Percentiles rank a stretch among this genome's conserved stretches.
phyloP scores from a whole-genome alignment of 2,888 invertebrate genomes.

The Microctonus aethiopoides region DNA sequence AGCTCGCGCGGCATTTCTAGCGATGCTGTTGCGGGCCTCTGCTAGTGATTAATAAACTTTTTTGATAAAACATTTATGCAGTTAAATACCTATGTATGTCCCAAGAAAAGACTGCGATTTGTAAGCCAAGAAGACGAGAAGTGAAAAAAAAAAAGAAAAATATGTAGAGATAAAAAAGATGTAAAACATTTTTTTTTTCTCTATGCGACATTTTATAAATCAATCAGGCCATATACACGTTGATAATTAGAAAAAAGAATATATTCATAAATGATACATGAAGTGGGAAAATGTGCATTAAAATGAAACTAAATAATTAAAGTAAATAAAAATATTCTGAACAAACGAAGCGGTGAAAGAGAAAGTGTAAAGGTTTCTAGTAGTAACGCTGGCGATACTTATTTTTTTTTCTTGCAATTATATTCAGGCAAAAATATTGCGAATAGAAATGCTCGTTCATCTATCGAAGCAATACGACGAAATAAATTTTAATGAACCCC shows the following conservation, averaged over 20 bases:
- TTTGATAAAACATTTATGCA: conserved; percentile 35
- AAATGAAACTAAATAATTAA: neutral
- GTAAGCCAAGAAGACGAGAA: conserved; percentile 16
- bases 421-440: neutral
- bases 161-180: conserved; percentile 20
- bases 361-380: conserved; percentile 1
- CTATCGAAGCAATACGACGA: neutral
- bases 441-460: conserved; percentile 19
- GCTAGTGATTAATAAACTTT: conserved; percentile 27
- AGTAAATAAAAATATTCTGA: neutral
- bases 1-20: conserved; percentile 43
- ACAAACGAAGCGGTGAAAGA: neutral
- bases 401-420: conserved; percentile 22
- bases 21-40: conserved; percentile 40
- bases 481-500: conserved; percentile 14
- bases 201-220: neutral
- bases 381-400: conserved; percentile 33
- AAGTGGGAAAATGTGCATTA: conserved; percentile 14
- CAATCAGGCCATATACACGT: neutral
- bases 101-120: conserved; percentile 47
- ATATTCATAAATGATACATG: conserved; percentile 23
- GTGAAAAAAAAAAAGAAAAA: conserved; percentile 1
- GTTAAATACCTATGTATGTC: conserved; percentile 42
- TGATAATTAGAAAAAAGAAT: neutral
- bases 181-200: neutral